Evolutionary conservation across 2,797 vertebrate species (phyloP), one percentile per base, ranked within the genome.

Genomic region (Schizothorax lantsangensis): DNA sequence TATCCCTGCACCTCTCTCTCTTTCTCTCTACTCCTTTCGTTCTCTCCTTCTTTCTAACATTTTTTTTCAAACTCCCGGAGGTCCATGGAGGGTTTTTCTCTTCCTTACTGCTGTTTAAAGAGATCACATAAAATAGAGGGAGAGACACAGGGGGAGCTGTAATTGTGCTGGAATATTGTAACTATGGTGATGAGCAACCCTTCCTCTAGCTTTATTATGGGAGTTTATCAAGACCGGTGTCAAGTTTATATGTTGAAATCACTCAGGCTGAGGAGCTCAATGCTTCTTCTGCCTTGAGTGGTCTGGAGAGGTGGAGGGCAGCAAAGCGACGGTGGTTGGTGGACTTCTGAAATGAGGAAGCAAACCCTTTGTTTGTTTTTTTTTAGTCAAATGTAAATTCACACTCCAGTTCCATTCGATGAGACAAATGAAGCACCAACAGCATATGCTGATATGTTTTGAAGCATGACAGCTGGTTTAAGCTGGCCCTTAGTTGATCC

Each of bases 81-180:
- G 82, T 87, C 89, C 86, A 83, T 47, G 9, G 89, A 88, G 87
- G 85, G 84, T 68, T 87, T 87, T 88, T 89, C 89, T 85, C 74
- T 89, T 85, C 80, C 89, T 89, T 88, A 84, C 88, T 88, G 88
- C 87, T 88, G 89, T 90, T 90, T 89, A 90, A 90, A 86, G 87
- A 90, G 86, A 89, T 89, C 89, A 90, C 88, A 90, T 90, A 90
- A 90, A 90, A 88, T 84, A 84, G 88, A 87, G 88, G 83, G 88
- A 86, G 81, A 82, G 83, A 88, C 88, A 89, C 88, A 90, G 79
- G 45, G 36, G 62, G 88, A 84, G 88, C 85, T 83, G 88, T 88
- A 89, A 90, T 90, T 90, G 88, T 87, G 82, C 86, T 87, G 84
- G 88, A 89, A 89, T 90, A 90, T 88, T 90, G 88, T 90, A 90